Base-by-base conservation (phyloP, 2,888 invertebrate genomes). In the Campopleginae sp. region DNA sequence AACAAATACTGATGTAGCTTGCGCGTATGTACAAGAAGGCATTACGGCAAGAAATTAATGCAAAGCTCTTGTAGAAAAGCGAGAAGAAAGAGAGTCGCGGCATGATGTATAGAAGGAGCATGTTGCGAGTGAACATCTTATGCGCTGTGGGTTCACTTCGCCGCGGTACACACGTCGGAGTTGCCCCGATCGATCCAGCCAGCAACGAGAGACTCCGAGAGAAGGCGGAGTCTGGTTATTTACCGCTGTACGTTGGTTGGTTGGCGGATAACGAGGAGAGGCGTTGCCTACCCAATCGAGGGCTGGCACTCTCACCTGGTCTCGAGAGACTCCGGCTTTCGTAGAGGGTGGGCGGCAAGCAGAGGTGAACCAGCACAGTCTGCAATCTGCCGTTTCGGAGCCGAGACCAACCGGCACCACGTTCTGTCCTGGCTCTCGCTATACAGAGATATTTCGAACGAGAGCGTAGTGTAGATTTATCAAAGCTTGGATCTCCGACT, bases 301-400 rank as follows among this genome's bases (percentile, higher is more conserved):
- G 63, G 74, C 80, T 66, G 75, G 63, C 23, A 23, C 48, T 44
- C 85, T 86, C 83, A 86, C 86, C 86, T 87, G 86, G 83, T 65
- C 79, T 63, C 48, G 38, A 10, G 51, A 68, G 68, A 17, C 46
- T 80, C 74, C 19, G 70, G 42, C 68, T 75, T 23, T 76, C 33
- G 48, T 76, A 86, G 80, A 86, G 87, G 86, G 86, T 87, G 87
- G 87, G 87, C 85, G 86, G 79, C 71, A 68, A 86, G 87, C 88
- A 88, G 89, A 91, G 90, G 91, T 91, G 89, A 88, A 89, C 89
- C 87, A 87, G 87, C 92, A 90, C 91, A 92, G 92, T 92, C 91
- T 89, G 88, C 91, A 89, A 89, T 91, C 92, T 88, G 91, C 91
- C 88, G 91, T 91, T 91, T 87, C 87, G 88, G 92, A 84, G 89